A percentile compares a stretch with the other conserved stretches of the same genome.
These are phyloP conservation scores for Threskiornis aethiopicus DNA, from an alignment of 2,797 vertebrate species.

Conservation along the genomic window DNA sequence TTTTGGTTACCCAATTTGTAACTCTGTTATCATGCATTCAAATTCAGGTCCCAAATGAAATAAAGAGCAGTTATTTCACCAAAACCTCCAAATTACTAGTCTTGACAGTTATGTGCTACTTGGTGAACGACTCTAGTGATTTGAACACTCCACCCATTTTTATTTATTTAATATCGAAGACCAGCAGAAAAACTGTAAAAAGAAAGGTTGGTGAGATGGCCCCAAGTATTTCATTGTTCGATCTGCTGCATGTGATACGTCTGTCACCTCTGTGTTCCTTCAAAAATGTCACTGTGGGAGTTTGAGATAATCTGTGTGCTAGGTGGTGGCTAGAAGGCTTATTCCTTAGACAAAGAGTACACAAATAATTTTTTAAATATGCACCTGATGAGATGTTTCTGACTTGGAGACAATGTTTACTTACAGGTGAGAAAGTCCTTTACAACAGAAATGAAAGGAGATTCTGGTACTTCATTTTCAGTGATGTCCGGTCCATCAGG, in stretches of 20 bases:
- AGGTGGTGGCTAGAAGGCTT: neutral
- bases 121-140: accelerated
- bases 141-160: neutral
- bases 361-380: neutral
- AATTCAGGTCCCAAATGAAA: neutral
- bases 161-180: neutral
- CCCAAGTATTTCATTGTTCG: neutral
- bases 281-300: neutral
- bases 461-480: neutral
- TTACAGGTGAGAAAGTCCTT: neutral
- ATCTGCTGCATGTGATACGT: neutral
- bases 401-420: neutral
- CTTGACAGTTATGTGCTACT: neutral
- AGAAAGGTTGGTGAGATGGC: neutral
- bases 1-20: neutral
- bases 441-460: neutral
- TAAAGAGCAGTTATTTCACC: neutral
- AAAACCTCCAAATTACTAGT: neutral
- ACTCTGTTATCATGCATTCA: neutral
- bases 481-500: neutral
- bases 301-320: neutral
- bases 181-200: neutral
- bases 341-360: neutral
- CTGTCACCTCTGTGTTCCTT: neutral
- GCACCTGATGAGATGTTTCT: neutral